These are phyloP conservation scores for Allolobophora icterica DNA, from an alignment of 2,888 invertebrate genomes.

Conservation along the genomic window DNA sequence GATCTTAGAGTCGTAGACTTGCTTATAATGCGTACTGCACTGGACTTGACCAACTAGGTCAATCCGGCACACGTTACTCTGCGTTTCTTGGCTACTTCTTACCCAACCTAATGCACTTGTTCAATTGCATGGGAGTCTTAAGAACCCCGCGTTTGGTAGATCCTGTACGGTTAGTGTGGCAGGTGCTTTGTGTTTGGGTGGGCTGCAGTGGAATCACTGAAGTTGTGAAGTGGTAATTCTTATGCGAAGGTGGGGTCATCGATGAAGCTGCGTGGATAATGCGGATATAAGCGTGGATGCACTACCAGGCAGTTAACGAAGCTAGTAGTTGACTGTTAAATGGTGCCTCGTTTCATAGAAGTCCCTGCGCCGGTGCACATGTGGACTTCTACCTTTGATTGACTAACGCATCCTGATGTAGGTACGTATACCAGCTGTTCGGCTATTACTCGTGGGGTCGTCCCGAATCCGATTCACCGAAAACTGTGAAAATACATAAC, in stretches of 20 bases:
- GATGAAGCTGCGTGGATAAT: not conserved
- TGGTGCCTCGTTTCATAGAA: not conserved
- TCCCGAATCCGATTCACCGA: no score
- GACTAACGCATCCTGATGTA: not conserved
- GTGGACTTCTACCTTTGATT: not conserved
- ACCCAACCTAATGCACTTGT: not conserved
- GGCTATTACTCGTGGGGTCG: not conserved
- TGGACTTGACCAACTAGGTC: no score
- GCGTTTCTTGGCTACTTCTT: not conserved
- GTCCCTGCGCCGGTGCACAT: not conserved
- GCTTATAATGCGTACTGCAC: no score
- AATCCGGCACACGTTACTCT: not conserved
- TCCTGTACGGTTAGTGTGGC: not conserved
- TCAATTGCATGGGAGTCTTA: not conserved
- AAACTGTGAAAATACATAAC: no score
- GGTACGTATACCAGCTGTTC: not conserved
- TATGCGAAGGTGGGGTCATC: not conserved
- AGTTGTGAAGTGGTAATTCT: not conserved
- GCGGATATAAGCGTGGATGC: not conserved
- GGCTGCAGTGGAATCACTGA: not conserved
- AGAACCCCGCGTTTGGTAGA: not conserved
- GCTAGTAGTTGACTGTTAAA: not conserved
- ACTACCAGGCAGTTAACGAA: not conserved
- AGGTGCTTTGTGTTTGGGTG: not conserved
- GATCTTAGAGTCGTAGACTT: no score